Base-by-base conservation (phyloP, 2,113 vertebrate species). In the Dinomys branickii region DNA sequence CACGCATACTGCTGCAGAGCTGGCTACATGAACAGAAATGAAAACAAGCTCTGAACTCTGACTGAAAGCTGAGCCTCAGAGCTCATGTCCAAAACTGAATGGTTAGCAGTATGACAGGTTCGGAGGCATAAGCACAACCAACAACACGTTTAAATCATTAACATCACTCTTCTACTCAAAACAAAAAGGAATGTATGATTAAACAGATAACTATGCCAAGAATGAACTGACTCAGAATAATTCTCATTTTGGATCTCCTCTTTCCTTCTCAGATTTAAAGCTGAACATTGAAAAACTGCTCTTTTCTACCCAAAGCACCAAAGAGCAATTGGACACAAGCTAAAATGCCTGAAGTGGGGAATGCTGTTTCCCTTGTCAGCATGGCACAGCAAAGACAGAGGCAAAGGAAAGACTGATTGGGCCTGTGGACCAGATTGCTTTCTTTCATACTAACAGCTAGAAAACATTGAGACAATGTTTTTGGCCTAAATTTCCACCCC, bases 81-180 rank as follows among this genome's bases (percentile, higher is more conserved):
- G 56, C 13, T 94, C 33, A 61, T 19, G 20, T 69, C 86, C 59
- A 61, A 93, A 90, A 78, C 47, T 24, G 52, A 38, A 52, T 35
- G 73, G 80, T 87, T 41, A 96, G 67, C 61, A 63, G 19, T 50
- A 17, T 52, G 83, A 88, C 93, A 94, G 89, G 81, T 94, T 91
- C 69, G 11, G n/a, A 96, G 91, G n/a, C 44, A 41, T 20, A 54
- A 82, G 63, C 28, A 38, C 63, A 83, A 83, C 50, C 69, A 63
- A 73, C 58, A 54, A 61, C 90, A 97, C 69, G 33, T 96, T 97
- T 91, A 95, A 95, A 94, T 95, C 88, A 96, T 97, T 96, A 97
- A 73, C 94, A 33, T 92, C 81, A 44, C 58, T 77, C 54, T 20
- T 84, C 81, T 77, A 82, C 82, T 85, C 92, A 85, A 91, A 89